phyloP scores from a whole-genome alignment of 2,797 vertebrate genomes.

The Acipenser oxyrinchus region DNA sequence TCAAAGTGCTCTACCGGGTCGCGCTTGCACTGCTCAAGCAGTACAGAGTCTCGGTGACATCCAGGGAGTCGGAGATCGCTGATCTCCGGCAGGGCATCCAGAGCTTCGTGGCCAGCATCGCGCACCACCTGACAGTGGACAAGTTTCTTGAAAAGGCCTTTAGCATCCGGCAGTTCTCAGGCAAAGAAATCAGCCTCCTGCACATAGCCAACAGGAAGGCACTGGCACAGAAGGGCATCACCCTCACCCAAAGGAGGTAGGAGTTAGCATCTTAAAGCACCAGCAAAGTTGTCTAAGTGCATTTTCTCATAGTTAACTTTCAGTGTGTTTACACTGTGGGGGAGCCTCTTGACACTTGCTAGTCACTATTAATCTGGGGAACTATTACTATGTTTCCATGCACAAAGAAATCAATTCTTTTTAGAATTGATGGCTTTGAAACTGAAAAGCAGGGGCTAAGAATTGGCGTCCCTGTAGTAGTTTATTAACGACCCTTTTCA shows the following conservation, averaged over 20 bases:
- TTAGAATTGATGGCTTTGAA: too few relatives aligned
- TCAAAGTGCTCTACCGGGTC: slow-evolving; percentile 81
- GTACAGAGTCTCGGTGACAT: slow-evolving; percentile 60
- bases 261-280: slow-evolving; percentile 1
- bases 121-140: slow-evolving; percentile 48
- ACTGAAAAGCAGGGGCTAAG: too few relatives aligned
- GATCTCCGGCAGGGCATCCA: slow-evolving; percentile 69
- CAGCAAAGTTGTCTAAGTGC: too few relatives aligned
- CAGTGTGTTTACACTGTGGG: too few relatives aligned
- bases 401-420: too few relatives aligned
- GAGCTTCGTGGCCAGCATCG: slow-evolving; percentile 61
- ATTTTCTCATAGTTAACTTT: too few relatives aligned
- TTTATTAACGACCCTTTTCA: neutral
- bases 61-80: slow-evolving; percentile 55
- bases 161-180: slow-evolving; percentile 66
- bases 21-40: slow-evolving; percentile 70
- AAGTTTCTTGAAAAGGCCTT: slow-evolving; percentile 71
- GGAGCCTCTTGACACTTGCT: too few relatives aligned
- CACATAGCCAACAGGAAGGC: slow-evolving; percentile 76
- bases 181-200: slow-evolving; percentile 74
- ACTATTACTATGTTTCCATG: too few relatives aligned
- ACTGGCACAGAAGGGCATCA: slow-evolving; percentile 65
- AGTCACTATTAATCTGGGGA: too few relatives aligned
- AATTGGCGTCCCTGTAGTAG: too few relatives aligned
- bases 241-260: slow-evolving; percentile 66